Percentiles rank a stretch among this genome's conserved stretches.
phyloP scores from a whole-genome alignment of 2,888 invertebrate species.

The Boloria selene region DNA sequence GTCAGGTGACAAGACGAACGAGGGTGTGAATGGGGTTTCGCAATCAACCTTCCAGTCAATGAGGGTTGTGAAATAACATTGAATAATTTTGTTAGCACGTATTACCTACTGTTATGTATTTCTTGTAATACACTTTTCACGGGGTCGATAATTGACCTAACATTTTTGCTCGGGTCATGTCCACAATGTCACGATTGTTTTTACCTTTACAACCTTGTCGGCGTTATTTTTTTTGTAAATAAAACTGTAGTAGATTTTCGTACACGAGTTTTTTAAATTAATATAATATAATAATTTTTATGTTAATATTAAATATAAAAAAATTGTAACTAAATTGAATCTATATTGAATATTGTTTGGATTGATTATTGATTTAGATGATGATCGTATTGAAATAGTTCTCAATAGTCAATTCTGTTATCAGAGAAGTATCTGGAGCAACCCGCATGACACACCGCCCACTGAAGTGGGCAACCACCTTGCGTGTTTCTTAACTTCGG shows the following conservation, averaged over 20 bases:
- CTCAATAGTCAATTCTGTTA: too few species aligned
- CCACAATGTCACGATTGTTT: slow-evolving; percentile 54
- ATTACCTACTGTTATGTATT: slow-evolving; percentile 65
- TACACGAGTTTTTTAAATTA: too few species aligned
- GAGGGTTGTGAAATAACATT: slow-evolving; percentile 67
- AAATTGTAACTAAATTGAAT: too few species aligned
- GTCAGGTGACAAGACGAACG: slow-evolving; percentile 54
- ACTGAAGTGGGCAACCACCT: too few species aligned
- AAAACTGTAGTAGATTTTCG: background rate
- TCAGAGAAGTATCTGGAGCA: too few species aligned
- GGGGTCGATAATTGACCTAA: slow-evolving; percentile 67
- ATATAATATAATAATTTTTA: too few species aligned
- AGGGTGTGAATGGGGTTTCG: slow-evolving; percentile 69
- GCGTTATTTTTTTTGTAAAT: background rate
- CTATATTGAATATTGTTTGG: too few species aligned
- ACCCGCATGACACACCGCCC: too few species aligned
- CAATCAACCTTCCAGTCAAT: slow-evolving; percentile 64
- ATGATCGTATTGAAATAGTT: too few species aligned
- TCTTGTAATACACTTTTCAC: slow-evolving; percentile 64
- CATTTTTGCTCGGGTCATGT: slow-evolving; percentile 41
- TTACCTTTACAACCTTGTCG: slow-evolving; percentile 21
- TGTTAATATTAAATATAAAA: too few species aligned
- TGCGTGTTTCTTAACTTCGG: too few species aligned
- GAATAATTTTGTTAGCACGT: slow-evolving; percentile 69
- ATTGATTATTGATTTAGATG: too few species aligned